Percentiles rank a stretch among this genome's conserved stretches.
Evolutionary conservation across 2,113 vertebrate species (phyloP).

Genomic region (Gorsachius goisagi): DNA sequence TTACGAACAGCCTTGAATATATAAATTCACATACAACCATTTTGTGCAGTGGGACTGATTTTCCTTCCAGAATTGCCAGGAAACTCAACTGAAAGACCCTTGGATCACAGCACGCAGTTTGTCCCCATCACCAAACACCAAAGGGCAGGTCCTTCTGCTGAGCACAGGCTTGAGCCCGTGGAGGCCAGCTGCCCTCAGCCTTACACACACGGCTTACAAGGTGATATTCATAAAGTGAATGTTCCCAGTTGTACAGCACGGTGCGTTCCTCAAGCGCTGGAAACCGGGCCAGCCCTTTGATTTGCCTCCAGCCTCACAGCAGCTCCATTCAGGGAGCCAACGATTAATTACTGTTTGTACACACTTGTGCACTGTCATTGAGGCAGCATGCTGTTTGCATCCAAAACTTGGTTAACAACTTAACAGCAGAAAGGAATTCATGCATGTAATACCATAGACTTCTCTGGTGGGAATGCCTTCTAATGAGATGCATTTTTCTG

Average conservation of each 20-base stretch:
- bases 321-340: slow-evolving; percentile 47
- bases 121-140: slow-evolving; percentile 21
- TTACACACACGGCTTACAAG: slow-evolving; percentile 25
- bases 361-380: slow-evolving; percentile 8
- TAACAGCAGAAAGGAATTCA: slow-evolving; percentile 30
- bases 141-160: not conserved
- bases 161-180: slow-evolving; percentile 5
- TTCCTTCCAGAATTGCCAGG: slow-evolving; percentile 39
- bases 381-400: slow-evolving; percentile 14
- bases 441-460: not conserved
- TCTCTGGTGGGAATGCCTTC: slow-evolving; percentile 12
- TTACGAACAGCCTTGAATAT: slow-evolving; percentile 6
- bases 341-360: slow-evolving; percentile 60
- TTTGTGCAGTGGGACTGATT: not conserved
- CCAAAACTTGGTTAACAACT: slow-evolving; percentile 25
- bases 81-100: slow-evolving; percentile 51
- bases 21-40: slow-evolving; percentile 29
- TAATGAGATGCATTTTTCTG: slow-evolving; percentile 31
- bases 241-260: slow-evolving; percentile 27
- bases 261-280: not conserved
- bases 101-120: slow-evolving; percentile 8
- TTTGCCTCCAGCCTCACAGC: slow-evolving; percentile 61
- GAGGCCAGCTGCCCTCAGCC: slow-evolving; percentile 20
- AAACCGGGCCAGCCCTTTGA: slow-evolving; percentile 43
- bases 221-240: slow-evolving; percentile 54